Conservation (phyloP, 2,113 vertebrate genomes). For the Melanerpes formicivorus region DNA sequence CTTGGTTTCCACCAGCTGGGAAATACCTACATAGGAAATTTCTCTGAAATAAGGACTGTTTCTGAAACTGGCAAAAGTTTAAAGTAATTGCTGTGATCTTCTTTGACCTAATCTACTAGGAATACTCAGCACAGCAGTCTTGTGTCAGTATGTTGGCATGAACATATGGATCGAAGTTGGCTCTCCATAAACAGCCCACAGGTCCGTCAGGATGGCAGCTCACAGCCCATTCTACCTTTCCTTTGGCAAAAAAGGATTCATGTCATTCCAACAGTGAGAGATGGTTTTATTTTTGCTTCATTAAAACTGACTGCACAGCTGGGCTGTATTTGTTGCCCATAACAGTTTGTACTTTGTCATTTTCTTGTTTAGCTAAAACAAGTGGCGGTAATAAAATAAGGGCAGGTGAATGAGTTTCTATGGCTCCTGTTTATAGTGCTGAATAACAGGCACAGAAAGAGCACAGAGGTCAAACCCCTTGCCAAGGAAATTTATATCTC, state of each 20-base stretch:
- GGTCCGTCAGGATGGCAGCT: not conserved
- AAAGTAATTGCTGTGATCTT: not conserved
- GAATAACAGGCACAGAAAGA: conserved; percentile 9
- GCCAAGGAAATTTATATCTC: not conserved
- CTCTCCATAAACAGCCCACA: not conserved
- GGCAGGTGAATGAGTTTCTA: conserved; percentile 68
- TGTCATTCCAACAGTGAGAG: not conserved
- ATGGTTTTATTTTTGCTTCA: not conserved
- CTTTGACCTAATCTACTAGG: not conserved
- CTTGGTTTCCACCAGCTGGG: not conserved
- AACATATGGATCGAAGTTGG: not conserved
- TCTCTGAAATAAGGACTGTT: not conserved
- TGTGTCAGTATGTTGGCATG: not conserved
- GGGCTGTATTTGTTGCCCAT: conserved; percentile 9
- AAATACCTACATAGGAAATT: not conserved
- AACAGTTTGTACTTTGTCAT: conserved; percentile 13
- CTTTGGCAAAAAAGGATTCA: not conserved
- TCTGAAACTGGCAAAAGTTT: not conserved
- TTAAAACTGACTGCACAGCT: conserved; percentile 37
- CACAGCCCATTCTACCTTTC: not conserved
- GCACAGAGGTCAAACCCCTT: not conserved
- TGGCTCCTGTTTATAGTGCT: conserved; percentile 67
- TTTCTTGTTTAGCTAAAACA: conserved; percentile 73
- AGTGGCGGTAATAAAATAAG: conserved; percentile 48
- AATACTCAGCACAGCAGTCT: not conserved